phyloP scores from a whole-genome alignment of 2,113 vertebrate genomes.

The Zonotrichia leucophrys region DNA sequence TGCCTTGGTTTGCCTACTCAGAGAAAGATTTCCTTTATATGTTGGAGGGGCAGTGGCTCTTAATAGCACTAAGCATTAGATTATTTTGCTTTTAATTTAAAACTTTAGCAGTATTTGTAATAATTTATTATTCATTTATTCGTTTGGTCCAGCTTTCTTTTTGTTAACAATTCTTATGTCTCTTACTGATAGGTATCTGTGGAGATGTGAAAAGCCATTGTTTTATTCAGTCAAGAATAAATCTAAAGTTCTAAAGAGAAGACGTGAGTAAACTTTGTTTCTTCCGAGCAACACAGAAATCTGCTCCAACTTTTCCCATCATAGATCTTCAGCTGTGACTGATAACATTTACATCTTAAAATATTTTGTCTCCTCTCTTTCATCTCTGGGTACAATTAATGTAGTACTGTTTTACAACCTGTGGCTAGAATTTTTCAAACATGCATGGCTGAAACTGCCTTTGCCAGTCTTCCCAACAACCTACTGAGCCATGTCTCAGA shows the following conservation, averaged over 20 bases:
- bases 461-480: background rate
- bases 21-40: background rate
- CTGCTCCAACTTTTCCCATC: background rate
- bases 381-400: slow-evolving; percentile 1
- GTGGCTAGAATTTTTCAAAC: background rate
- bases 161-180: background rate
- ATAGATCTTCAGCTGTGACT: background rate
- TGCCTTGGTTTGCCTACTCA: background rate
- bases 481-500: background rate
- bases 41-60: background rate
- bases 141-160: background rate
- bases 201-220: slow-evolving; percentile 76
- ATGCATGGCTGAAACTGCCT: background rate
- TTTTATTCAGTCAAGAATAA: slow-evolving; percentile 60
- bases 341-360: slow-evolving; percentile 21
- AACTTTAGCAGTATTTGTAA: background rate
- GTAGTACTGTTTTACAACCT: background rate
- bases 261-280: slow-evolving; percentile 69
- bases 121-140: background rate
- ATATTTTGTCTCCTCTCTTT: slow-evolving; percentile 1
- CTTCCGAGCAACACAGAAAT: background rate
- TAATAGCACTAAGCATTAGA: background rate
- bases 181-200: slow-evolving; percentile 63
- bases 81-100: background rate
- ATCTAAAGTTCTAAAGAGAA: slow-evolving; percentile 62